Base-by-base conservation (phyloP, 2,888 invertebrate genomes). In the Blastobasis adustella region DNA sequence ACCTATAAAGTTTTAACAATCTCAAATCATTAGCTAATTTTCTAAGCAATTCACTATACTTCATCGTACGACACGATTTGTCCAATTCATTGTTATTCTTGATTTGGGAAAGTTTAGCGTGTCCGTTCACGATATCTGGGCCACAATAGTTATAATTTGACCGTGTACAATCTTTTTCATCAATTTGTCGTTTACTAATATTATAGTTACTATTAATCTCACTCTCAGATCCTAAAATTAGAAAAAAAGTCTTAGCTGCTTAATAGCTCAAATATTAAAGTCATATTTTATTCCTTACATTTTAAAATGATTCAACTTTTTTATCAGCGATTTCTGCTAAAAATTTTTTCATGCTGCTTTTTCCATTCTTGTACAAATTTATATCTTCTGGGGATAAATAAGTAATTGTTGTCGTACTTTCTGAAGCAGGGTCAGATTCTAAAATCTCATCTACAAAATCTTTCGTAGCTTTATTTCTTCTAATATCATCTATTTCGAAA, bases 371-470 rank as follows among this genome's bases (percentile, higher is more conserved):
- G 40, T 69, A 67, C 36, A 69, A 50, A 51, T 66, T 71, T 52
- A 73, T 61, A 54, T 67, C 66, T 58, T 71, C 71, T 7, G 72
- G 69, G 37, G 69, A 67, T 50, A 76, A 52, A 45, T 63, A 51
- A 58, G 53, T 61, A 49, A 60, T 44, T 47, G 60, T 58, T 49
- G 69, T 69, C 50, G 72, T 65, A 62, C 62, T 74, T 63, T 82
- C 82, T 49, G 67, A 60, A n/a, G 63, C 59, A 5, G 67, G 57
- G 50, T 86, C 85, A 4, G 76, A 72, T 57, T 87, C 87, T 43
- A 88, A 69, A 58, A 88, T 81, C 53, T 86, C 83, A 49, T 86
- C 82, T 54, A 87, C 59, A 59, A 88, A 88, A 59, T 83, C 82
- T 61, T 71, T 79, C 9, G 83, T 81, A 4, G 65, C 68, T 50